Conservation (phyloP, 2,888 invertebrate species). For the Caenorhabditis uteleia region DNA sequence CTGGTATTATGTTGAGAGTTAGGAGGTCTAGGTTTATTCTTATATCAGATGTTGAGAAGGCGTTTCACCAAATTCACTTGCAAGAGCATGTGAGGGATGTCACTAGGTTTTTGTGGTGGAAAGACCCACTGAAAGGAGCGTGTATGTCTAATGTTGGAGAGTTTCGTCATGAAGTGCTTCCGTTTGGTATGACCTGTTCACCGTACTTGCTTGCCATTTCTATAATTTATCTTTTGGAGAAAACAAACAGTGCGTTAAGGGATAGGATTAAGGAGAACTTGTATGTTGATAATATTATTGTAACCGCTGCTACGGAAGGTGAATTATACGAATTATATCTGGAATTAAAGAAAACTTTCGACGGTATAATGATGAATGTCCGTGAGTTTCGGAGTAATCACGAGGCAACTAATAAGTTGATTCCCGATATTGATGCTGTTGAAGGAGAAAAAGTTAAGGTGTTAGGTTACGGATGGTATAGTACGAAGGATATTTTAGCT, state of each 20-base stretch:
- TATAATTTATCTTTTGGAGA: constrained; percentile 18
- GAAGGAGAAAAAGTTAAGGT: neutral
- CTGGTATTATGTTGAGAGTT: constrained; percentile 22
- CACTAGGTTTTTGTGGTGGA: constrained; percentile 42
- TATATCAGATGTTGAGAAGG: constrained; percentile 49
- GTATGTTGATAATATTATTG: neutral
- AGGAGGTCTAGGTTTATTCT: constrained; percentile 14
- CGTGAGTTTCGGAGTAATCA: neutral
- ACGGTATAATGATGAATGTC: neutral
- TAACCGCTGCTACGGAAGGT: no score
- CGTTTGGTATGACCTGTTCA: constrained; percentile 39
- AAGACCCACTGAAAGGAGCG: constrained; percentile 15
- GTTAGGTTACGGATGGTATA: constrained; percentile 5
- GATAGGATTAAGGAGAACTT: constrained; percentile 4
- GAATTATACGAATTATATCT: neutral
- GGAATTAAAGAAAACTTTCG: neutral
- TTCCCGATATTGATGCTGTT: neutral
- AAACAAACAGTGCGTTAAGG: neutral
- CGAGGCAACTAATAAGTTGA: neutral
- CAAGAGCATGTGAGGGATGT: constrained; percentile 29
- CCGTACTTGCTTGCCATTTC: constrained; percentile 40
- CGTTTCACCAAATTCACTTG: constrained; percentile 47
- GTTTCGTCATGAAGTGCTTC: constrained; percentile 37
- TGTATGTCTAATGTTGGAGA: constrained; percentile 27
- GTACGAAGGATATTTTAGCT: neutral